Evolutionary conservation across 2,113 vertebrate genomes (phyloP).

Genomic region (Tychaedon coryphoeus): DNA sequence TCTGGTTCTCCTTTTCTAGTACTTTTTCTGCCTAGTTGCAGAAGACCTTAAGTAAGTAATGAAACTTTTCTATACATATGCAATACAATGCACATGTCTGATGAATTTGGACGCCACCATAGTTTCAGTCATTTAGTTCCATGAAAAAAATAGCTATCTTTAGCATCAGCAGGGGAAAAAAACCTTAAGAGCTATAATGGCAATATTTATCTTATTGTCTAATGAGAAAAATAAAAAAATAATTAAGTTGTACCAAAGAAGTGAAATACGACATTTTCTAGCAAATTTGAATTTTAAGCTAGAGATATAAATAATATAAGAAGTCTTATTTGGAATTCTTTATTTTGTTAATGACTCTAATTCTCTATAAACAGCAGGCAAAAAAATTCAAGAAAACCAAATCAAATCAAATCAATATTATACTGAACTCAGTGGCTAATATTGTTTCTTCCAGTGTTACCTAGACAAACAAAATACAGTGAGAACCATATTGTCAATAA

Average conservation of each 20-base stretch:
- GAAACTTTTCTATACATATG: not conserved
- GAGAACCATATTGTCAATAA: not conserved
- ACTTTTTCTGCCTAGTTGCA: not conserved
- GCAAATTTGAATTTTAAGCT: not conserved
- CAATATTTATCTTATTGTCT: not conserved
- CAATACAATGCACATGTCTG: not conserved
- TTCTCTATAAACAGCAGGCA: not conserved
- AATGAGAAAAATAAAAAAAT: not conserved
- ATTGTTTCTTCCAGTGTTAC: not conserved
- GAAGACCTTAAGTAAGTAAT: not conserved
- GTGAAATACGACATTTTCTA: not conserved
- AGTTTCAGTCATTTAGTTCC: not conserved
- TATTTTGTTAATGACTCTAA: not conserved
- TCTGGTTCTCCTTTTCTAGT: not conserved
- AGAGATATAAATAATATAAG: no score
- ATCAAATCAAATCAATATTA: not conserved
- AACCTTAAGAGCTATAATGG: not conserved
- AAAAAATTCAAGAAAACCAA: not conserved
- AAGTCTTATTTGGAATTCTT: not conserved
- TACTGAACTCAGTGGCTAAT: not conserved
- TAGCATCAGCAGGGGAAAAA: not conserved
- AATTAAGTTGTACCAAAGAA: not conserved
- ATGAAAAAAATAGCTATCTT: not conserved
- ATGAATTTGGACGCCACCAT: not conserved
- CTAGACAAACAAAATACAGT: not conserved